Conservation (phyloP, 1,140 invertebrate genomes). For the Zaprionus taronus region DNA sequence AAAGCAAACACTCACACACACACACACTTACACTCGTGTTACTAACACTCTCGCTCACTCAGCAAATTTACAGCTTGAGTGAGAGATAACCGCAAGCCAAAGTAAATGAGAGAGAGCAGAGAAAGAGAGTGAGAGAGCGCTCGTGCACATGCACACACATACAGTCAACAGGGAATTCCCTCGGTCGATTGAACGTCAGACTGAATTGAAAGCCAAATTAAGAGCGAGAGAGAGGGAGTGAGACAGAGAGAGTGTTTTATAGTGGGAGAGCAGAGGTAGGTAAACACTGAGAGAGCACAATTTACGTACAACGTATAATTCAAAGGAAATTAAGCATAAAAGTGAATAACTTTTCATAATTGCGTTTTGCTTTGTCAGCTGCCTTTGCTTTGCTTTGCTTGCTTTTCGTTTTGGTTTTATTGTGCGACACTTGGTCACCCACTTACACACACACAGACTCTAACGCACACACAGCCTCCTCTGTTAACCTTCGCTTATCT, state of each 20-base stretch:
- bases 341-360: slow-evolving; percentile 79
- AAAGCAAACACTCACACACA: slow-evolving; percentile 34
- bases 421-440: slow-evolving; percentile 21
- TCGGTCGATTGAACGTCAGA: slow-evolving; percentile 42
- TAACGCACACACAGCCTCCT: slow-evolving; percentile 3
- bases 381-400: slow-evolving; percentile 49
- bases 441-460: slow-evolving; percentile 18
- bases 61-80: slow-evolving; percentile 22
- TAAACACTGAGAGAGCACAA: slow-evolving; percentile 2
- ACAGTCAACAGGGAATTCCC: slow-evolving; percentile 54
- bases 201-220: slow-evolving; percentile 53
- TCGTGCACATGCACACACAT: background rate
- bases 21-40: slow-evolving; percentile 16
- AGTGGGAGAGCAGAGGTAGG: background rate
- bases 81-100: slow-evolving; percentile 23
- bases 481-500: slow-evolving; percentile 39
- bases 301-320: slow-evolving; percentile 41
- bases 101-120: background rate
- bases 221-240: slow-evolving; percentile 14
- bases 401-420: slow-evolving; percentile 15
- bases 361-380: slow-evolving; percentile 70
- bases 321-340: slow-evolving; percentile 80
- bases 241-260: slow-evolving; percentile 4
- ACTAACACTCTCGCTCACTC: slow-evolving; percentile 3
- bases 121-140: background rate